Evolutionary conservation across 2,888 invertebrate species (phyloP), one percentile per base, ranked within the genome.

Genomic region (Plutella xylostella): DNA sequence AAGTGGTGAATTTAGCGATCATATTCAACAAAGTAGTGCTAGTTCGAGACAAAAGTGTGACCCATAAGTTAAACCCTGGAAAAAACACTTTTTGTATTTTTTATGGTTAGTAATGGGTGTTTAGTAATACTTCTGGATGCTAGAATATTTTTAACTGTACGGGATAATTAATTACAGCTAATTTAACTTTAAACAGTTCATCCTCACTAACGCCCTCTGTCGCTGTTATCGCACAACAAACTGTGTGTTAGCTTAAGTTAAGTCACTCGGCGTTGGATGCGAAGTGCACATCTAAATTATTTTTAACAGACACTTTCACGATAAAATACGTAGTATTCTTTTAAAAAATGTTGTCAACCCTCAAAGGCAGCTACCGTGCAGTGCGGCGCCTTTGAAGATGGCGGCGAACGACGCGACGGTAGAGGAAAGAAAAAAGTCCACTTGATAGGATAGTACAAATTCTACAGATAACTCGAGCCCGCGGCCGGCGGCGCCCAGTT

Each of bases 11-110:
- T 60, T 65, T 55, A 92, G 93, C 90, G 94, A 95, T 96, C 90
- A 96, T 95, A 92, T 89, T 88, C 87, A 92, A 96, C 96, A 12
- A 6, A 15, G 9, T 28, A 22, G 9, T n/a, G 34, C 4, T 28
- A 28, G 4, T 28, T 15, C 15, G 17, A 17, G 15, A 7, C 17
- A 9, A 14, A 34, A 34, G 9, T 15, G 15, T 6, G 15, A 34
- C 14, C 14, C 1, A 17, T 7, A 34, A 15, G 6, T 6, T 15
- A 4, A 15, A 15, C 17, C 17, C 4, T 14, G 17, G 2, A 28
- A 28, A 34, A 15, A 15, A 15, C 15, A 17, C 4, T 34, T 34
- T 34, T 34, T 34, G 34, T 34, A 2, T 15, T 34, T 12, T 33
- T 33, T 2, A 2, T 33, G 3, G n/a, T n/a, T 33, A 33, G 14